A percentile compares a stretch with the other conserved stretches of the same genome.
phyloP scores from a whole-genome alignment of 2,888 invertebrate species.

The Theretra japonica region DNA sequence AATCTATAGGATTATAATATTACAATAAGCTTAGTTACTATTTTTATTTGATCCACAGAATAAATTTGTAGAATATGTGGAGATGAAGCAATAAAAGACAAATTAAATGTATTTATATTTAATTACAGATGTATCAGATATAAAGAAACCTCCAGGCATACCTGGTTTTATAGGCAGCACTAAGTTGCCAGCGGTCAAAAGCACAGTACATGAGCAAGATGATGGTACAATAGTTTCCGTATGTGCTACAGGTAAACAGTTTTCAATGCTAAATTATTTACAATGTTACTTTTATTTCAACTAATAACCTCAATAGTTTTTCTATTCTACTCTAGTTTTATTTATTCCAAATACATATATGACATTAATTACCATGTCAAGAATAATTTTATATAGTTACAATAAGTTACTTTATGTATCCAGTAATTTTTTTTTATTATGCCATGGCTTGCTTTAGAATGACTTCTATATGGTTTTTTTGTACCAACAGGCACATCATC shows the following conservation, averaged over 20 bases:
- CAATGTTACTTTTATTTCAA: background rate
- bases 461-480: slow-evolving; percentile 7
- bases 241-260: slow-evolving; percentile 89
- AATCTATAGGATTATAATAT: too few relatives aligned
- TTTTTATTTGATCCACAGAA: too few relatives aligned
- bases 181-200: slow-evolving; percentile 76
- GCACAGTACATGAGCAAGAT: slow-evolving; percentile 95
- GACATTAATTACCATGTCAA: too few relatives aligned
- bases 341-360: too few relatives aligned
- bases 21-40: too few relatives aligned
- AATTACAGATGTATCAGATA: slow-evolving; percentile 88
- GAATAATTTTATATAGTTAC: too few relatives aligned
- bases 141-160: slow-evolving; percentile 85
- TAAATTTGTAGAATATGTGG: too few relatives aligned
- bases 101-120: background rate
- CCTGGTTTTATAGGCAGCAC: slow-evolving; percentile 77
- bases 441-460: background rate
- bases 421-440: too few relatives aligned
- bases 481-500: slow-evolving; percentile 89
- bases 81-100: background rate
- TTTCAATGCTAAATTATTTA: slow-evolving; percentile 6
- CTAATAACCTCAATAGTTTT: too few relatives aligned
- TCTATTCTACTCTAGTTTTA: too few relatives aligned
- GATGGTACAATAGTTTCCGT: slow-evolving; percentile 95
- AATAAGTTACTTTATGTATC: background rate